These are phyloP conservation scores for Osmerus eperlanus DNA, from an alignment of 2,113 vertebrate species.

Conservation along the genomic window DNA sequence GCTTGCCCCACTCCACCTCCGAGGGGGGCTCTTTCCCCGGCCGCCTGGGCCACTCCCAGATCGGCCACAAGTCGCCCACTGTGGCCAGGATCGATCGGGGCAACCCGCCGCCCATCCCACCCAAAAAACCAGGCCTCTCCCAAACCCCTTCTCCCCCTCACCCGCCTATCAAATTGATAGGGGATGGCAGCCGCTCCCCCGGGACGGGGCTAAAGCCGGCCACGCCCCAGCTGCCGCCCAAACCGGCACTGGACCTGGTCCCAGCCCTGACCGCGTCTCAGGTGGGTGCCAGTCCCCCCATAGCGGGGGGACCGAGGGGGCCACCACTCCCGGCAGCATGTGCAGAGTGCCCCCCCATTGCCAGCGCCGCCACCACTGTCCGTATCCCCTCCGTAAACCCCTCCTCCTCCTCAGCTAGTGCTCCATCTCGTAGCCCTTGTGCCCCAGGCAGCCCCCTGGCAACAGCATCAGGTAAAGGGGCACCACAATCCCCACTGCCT, in stretches of 20 bases:
- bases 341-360: conserved; percentile 86
- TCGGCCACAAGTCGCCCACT: conserved; percentile 85
- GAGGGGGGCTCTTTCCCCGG: conserved; percentile 78
- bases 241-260: conserved; percentile 95
- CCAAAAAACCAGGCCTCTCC: conserved; percentile 97
- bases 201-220: conserved; percentile 80
- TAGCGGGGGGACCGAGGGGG: conserved; percentile 68
- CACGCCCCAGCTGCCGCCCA: conserved; percentile 96
- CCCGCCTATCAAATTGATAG: conserved; percentile 85
- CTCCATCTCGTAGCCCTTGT: conserved; percentile 89
- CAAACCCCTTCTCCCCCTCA: conserved; percentile 93
- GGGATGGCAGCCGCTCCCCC: conserved; percentile 82
- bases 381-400: conserved; percentile 89
- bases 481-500: conserved; percentile 60
- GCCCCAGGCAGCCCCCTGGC: conserved; percentile 95
- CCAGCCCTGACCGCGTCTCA: conserved; percentile 97
- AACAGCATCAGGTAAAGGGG: conserved; percentile 99
- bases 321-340: conserved; percentile 87
- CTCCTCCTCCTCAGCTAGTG: conserved; percentile 74
- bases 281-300: conserved; percentile 91
- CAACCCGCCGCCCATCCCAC: conserved; percentile 96
- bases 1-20: conserved; percentile 72
- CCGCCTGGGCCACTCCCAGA: conserved; percentile 70
- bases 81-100: conserved; percentile 90
- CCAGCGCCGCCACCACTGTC: conserved; percentile 82